A percentile compares a stretch with the other conserved stretches of the same genome.
Evolutionary conservation across 2,113 vertebrate species (phyloP).

Genomic region (Chamaetylas fuelleborni): DNA sequence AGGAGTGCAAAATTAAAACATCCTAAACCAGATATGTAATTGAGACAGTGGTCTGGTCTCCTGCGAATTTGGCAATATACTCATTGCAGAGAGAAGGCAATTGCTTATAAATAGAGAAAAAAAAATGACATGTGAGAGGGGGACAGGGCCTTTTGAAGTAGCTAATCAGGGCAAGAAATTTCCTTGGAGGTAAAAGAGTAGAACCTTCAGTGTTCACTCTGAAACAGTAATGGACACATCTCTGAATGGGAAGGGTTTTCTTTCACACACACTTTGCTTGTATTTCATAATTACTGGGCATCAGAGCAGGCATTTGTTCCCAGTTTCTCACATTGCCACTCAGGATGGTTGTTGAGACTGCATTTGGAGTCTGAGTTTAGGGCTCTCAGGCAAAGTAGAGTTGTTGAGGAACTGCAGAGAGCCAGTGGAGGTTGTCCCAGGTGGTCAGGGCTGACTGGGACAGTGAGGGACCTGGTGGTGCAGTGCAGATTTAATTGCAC

Average conservation of each 20-base stretch:
- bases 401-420: neutral
- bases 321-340: fast-evolving
- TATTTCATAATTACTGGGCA: neutral
- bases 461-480: neutral
- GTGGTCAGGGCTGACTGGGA: neutral
- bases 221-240: neutral
- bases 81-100: neutral
- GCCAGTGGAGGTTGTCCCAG: neutral
- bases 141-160: neutral
- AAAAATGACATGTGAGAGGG: neutral
- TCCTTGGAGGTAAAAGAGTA: neutral
- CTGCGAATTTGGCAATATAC: neutral
- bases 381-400: neutral
- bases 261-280: neutral
- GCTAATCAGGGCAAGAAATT: neutral
- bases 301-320: neutral
- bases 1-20: neutral
- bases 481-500: neutral
- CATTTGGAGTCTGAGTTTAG: neutral
- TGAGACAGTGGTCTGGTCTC: neutral
- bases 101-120: neutral
- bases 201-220: neutral
- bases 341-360: neutral
- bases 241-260: neutral
- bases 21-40: neutral